Percentiles rank a stretch among this genome's conserved stretches.
These are phyloP conservation scores for Paguma larvata DNA, from an alignment of 2,797 vertebrate species.

Conservation along the genomic window DNA sequence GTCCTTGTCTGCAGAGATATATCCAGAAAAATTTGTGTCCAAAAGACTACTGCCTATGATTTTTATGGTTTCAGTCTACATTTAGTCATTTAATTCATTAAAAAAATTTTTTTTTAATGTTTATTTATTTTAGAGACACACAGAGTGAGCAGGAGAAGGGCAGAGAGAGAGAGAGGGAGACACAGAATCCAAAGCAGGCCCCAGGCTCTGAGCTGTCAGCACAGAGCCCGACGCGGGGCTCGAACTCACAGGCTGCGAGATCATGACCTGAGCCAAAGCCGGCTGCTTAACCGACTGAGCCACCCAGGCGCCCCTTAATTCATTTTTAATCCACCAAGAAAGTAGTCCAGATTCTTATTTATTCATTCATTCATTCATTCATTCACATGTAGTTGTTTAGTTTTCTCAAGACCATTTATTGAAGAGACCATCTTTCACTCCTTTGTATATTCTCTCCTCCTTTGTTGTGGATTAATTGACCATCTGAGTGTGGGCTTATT, in stretches of 20 bases:
- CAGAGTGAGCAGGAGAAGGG: no score
- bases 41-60: not conserved
- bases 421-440: not conserved
- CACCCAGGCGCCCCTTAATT: no score
- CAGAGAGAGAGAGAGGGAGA: no score
- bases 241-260: no score
- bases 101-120: no score
- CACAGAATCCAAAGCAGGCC: no score
- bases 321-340: not conserved
- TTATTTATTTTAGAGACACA: no score
- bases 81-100: not conserved
- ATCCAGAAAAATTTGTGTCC: not conserved
- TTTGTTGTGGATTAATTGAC: not conserved
- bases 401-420: not conserved
- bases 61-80: not conserved
- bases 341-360: not conserved
- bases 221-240: no score
- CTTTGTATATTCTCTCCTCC: not conserved
- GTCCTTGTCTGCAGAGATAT: not conserved
- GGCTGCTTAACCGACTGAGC: no score
- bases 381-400: not conserved
- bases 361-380: no score
- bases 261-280: no score
- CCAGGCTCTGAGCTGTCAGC: no score
- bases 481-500: not conserved